A percentile compares a stretch with the other conserved stretches of the same genome.
These are phyloP conservation scores for Acrocephalus arundinaceus DNA, from an alignment of 2,113 vertebrate species.

Conservation along the genomic window DNA sequence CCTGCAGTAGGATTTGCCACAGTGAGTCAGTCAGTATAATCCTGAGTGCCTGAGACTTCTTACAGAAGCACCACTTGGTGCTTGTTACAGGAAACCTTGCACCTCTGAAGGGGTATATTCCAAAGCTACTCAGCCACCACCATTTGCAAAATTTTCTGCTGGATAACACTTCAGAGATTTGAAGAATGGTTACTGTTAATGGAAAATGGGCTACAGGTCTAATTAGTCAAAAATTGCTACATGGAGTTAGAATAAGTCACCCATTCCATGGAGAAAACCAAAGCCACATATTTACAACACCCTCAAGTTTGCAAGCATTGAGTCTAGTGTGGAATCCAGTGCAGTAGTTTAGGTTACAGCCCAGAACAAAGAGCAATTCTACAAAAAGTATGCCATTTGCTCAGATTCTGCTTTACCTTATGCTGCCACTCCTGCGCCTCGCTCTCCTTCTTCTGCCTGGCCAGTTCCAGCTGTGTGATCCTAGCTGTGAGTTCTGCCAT, in stretches of 20 bases:
- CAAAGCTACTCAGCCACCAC: neutral
- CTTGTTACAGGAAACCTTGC: neutral
- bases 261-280: neutral
- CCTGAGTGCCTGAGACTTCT: neutral
- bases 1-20: slow-evolving; percentile 70
- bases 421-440: slow-evolving; percentile 92
- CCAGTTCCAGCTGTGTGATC: slow-evolving; percentile 91
- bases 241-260: neutral
- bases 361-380: neutral
- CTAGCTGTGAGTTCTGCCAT: slow-evolving; percentile 91
- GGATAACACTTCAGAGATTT: neutral
- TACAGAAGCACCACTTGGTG: neutral
- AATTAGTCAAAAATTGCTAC: neutral
- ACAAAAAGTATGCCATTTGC: neutral
- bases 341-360: neutral
- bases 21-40: neutral
- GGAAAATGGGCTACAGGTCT: neutral
- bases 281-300: neutral
- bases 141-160: neutral
- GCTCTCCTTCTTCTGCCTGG: slow-evolving; percentile 93
- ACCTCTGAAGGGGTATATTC: neutral
- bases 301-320: neutral
- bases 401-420: slow-evolving; percentile 77
- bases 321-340: neutral
- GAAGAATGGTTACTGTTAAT: neutral